A percentile compares a stretch with the other conserved stretches of the same genome.
These are phyloP conservation scores for Diaphora mendica DNA, from an alignment of 2,888 invertebrate species.

Conservation along the genomic window DNA sequence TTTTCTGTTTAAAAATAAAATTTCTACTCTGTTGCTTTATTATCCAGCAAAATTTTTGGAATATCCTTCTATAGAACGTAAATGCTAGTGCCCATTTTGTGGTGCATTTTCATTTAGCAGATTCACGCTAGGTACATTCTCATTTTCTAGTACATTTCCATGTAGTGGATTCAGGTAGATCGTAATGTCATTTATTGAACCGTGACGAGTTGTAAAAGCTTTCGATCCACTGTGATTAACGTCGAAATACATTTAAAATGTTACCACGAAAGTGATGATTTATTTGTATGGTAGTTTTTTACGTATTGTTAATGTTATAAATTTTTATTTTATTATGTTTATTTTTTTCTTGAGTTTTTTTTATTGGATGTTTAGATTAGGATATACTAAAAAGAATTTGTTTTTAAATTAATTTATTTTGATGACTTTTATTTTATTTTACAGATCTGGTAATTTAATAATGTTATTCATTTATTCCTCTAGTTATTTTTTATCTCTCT, in stretches of 20 bases:
- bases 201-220: slow-evolving; percentile 58
- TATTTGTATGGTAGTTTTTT: slow-evolving; percentile 33
- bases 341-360: too few species aligned
- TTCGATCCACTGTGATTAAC: slow-evolving; percentile 61
- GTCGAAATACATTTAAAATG: slow-evolving; percentile 58
- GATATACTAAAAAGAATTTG: too few species aligned
- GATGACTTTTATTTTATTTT: too few species aligned
- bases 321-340: too few species aligned
- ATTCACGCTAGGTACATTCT: background rate
- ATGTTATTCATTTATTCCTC: too few species aligned
- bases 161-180: slow-evolving; percentile 34
- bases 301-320: too few species aligned
- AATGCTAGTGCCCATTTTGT: background rate
- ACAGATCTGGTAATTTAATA: too few species aligned
- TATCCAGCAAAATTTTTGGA: background rate
- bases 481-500: too few species aligned
- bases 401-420: too few species aligned
- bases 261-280: slow-evolving; percentile 47
- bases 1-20: too few species aligned
- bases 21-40: background rate
- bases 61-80: background rate
- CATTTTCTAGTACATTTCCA: slow-evolving; percentile 38
- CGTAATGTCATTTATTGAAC: slow-evolving; percentile 57
- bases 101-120: background rate
- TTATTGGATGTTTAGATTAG: too few species aligned